A percentile compares a stretch with the other conserved stretches of the same genome.
These are phyloP conservation scores for Drosophila conformis DNA, from an alignment of 2,888 invertebrate genomes.

Conservation along the genomic window DNA sequence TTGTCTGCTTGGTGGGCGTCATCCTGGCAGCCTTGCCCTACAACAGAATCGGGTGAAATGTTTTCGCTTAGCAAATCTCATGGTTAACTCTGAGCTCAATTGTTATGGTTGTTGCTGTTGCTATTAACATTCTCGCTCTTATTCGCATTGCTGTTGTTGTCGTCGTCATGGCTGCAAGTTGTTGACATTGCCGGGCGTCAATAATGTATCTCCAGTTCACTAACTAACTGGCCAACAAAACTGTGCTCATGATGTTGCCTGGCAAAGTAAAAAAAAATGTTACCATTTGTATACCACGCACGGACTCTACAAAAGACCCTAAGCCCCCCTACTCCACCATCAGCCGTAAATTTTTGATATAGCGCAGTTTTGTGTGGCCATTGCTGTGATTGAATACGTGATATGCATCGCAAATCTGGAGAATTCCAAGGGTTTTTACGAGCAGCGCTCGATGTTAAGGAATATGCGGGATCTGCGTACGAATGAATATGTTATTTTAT, in stretches of 20 bases:
- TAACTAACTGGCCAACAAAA: constrained; percentile 59
- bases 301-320: constrained; percentile 37
- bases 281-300: constrained; percentile 74
- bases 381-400: constrained; percentile 80
- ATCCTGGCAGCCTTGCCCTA: constrained; percentile 48
- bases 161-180: constrained; percentile 78
- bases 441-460: constrained; percentile 11
- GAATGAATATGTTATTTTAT: constrained; percentile 54
- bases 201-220: constrained; percentile 65
- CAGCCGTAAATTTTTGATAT: constrained; percentile 73
- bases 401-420: constrained; percentile 48
- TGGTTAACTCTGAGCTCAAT: constrained; percentile 56
- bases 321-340: constrained; percentile 14
- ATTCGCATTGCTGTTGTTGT: constrained; percentile 35
- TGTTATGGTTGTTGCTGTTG: constrained; percentile 41
- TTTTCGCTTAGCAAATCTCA: constrained; percentile 76
- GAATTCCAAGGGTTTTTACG: constrained; percentile 73
- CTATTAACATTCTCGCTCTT: constrained; percentile 30
- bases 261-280: constrained; percentile 40
- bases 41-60: constrained; percentile 67
- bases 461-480: constrained; percentile 32
- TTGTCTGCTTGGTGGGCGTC: constrained; percentile 56
- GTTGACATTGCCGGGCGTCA: constrained; percentile 82
- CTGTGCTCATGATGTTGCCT: constrained; percentile 13
- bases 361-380: constrained; percentile 80